Conservation (phyloP, 2,113 vertebrate genomes). For the Ardeotis arabs region DNA sequence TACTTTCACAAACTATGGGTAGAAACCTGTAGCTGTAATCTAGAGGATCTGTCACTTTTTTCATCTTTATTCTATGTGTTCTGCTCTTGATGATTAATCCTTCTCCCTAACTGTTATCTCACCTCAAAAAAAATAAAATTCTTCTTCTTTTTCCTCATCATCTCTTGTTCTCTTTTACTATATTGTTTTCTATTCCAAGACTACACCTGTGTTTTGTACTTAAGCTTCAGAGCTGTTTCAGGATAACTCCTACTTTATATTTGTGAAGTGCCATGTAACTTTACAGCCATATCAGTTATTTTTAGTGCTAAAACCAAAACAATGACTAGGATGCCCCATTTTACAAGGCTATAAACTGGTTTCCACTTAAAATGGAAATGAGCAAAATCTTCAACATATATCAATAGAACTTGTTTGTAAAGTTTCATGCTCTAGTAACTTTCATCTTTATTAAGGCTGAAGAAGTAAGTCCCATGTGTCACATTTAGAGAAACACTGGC, state of each 20-base stretch:
- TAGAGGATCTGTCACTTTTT: background rate
- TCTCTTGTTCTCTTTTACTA: background rate
- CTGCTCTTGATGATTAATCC: background rate
- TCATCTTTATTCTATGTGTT: background rate
- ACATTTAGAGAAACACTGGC: conserved; percentile 23
- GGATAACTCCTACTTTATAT: background rate
- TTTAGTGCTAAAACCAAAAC: conserved; percentile 33
- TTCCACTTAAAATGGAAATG: conserved; percentile 66
- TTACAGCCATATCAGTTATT: background rate
- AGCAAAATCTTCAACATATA: conserved; percentile 28
- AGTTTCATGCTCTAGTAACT: conserved; percentile 43
- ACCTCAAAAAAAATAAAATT: background rate
- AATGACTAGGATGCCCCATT: conserved; percentile 33
- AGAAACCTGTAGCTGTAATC: background rate
- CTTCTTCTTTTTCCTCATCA: background rate
- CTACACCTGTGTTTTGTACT: background rate
- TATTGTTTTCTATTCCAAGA: background rate
- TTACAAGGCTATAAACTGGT: conserved; percentile 43
- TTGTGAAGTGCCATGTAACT: background rate
- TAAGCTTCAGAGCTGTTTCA: background rate
- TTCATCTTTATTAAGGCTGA: conserved; percentile 42
- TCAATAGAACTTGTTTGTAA: conserved; percentile 45
- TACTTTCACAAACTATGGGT: background rate
- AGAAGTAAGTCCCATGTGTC: conserved; percentile 36
- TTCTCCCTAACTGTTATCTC: background rate